Base-by-base conservation (phyloP, 2,888 invertebrate species). In the Sepiola atlantica region DNA sequence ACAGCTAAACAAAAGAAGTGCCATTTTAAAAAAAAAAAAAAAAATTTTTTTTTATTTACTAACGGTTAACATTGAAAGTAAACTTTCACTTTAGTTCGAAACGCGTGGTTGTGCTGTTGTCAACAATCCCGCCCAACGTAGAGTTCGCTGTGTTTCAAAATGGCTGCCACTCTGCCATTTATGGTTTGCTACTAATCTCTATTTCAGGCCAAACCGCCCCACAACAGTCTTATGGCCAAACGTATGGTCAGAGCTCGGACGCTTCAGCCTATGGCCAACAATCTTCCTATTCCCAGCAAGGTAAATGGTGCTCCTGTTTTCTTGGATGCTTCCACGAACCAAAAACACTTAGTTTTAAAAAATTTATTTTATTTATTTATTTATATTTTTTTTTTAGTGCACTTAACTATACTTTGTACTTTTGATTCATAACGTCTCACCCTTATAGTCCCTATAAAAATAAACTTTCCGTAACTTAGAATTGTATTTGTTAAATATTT, bases 221-320 rank as follows among this genome's bases (percentile, higher is more conserved):
- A 45, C 45, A 55, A 93, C 93, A 93, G 93, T 61, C 93, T 61
- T 93, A 93, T 93, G 93, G 93, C 57, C 93, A 93, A 35, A 93
- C 93, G 35, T 93, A 93, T 61, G 93, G 93, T 35, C 93, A 93
- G 93, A 61, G 93, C 93, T 93, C 93, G 55, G 93, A 93, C 57
- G 57, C 55, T 32, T 61, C 57, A n/a, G 35, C 93, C 61, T 93
- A 93, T 57, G 61, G 93, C 61, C 93, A 93, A 61, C 93, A 93
- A 61, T 61, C 93, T 93, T 93, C 93, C 61, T 93, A 93, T 93
- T 93, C 93, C 20, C 93, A 93, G 93, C 93, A 93, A 61, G 93
- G 93, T 93, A 61, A 93, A 35, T 92, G 92, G 92, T 35, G 57
- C 61, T 32, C 32, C 35, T 61, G 32, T 55, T 57, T 61, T 93